Evolutionary conservation across 2,113 vertebrate genomes (phyloP).

Genomic region (Lamprotornis superbus): DNA sequence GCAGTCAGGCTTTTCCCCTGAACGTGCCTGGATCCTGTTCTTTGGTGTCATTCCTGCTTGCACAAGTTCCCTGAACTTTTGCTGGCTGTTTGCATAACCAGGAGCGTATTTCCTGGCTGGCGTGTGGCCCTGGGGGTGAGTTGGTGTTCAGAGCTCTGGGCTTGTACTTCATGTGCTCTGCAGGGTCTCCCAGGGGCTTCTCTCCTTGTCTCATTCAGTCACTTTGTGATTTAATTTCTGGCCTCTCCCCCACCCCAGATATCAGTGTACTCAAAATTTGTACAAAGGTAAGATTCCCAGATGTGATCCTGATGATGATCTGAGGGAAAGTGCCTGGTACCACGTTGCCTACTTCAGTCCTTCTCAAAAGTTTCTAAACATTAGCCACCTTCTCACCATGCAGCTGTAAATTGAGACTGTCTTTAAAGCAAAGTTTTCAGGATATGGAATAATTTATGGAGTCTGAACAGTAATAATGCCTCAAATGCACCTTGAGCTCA

Average conservation of each 20-base stretch:
- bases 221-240: not conserved
- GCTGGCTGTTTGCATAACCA: constrained; percentile 48
- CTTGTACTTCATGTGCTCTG: not conserved
- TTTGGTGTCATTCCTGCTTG: not conserved
- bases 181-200: not conserved
- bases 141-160: not conserved
- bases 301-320: not conserved
- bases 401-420: not conserved
- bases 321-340: not conserved
- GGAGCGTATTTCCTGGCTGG: constrained; percentile 13
- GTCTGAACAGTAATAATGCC: not conserved
- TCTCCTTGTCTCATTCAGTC: not conserved
- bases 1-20: not conserved
- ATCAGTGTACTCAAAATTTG: too few species aligned
- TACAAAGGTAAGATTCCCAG: not conserved
- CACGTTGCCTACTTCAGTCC: not conserved
- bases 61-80: constrained; percentile 16
- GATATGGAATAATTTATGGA: not conserved
- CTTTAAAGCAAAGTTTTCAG: not conserved
- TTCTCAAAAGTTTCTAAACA: not conserved
- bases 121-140: not conserved
- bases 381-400: not conserved
- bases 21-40: not conserved
- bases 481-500: not conserved
- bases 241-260: not conserved